phyloP scores from a whole-genome alignment of 1,140 invertebrate species.

The Pseudomyrmex flavicornis region DNA sequence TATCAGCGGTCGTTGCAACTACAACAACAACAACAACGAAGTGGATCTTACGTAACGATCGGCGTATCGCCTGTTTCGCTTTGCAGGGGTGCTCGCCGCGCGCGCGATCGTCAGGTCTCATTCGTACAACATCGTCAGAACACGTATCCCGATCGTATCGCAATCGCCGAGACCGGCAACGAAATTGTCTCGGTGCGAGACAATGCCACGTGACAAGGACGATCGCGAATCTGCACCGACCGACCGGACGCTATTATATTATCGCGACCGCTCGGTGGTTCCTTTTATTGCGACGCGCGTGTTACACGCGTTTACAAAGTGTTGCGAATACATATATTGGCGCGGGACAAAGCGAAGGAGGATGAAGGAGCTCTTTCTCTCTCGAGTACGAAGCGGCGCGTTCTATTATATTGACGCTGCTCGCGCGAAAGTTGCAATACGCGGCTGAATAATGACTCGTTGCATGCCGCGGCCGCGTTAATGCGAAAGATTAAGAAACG shows the following conservation, averaged over 20 bases:
- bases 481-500: conserved; percentile 13
- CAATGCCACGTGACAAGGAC: conserved; percentile 48
- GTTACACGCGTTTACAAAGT: background rate
- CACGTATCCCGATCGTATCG: conserved; percentile 58
- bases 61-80: conserved; percentile 45
- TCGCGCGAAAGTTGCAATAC: background rate
- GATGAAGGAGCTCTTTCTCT: background rate
- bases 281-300: background rate
- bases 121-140: conserved; percentile 16
- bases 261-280: conserved; percentile 50
- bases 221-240: conserved; percentile 39
- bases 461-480: conserved; percentile 1
- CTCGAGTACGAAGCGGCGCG: background rate
- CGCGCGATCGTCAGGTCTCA: background rate
- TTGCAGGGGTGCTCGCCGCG: conserved; percentile 59
- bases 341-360: background rate
- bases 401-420: background rate
- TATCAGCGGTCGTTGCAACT: conserved; percentile 52
- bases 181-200: conserved; percentile 32
- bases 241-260: conserved; percentile 38
- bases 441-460: conserved; percentile 14
- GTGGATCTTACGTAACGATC: conserved; percentile 60
- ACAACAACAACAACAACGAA: conserved; percentile 38
- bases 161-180: background rate
- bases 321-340: background rate